A percentile compares a stretch with the other conserved stretches of the same genome.
These are phyloP conservation scores for Oreochromis aureus DNA, from an alignment of 2,113 vertebrate species.

Conservation along the genomic window DNA sequence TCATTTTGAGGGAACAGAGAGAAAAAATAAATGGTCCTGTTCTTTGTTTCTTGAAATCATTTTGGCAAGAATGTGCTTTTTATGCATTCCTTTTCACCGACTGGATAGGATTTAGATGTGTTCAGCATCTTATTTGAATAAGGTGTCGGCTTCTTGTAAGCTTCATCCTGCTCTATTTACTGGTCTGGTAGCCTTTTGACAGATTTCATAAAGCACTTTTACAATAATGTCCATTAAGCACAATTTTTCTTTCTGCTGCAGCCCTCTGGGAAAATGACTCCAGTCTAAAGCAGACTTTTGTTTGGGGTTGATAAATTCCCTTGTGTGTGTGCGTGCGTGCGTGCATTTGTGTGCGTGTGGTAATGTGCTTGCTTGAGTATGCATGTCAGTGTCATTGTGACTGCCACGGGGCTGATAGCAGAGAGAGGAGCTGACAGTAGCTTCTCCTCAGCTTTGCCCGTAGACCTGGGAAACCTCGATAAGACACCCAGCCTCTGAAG, in stretches of 20 bases:
- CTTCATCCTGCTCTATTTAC: constrained; percentile 26
- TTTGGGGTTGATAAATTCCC: constrained; percentile 30
- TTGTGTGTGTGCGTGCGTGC: neutral
- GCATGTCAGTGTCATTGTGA: constrained; percentile 51
- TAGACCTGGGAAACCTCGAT: constrained; percentile 67
- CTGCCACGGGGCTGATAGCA: constrained; percentile 48
- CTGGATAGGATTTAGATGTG: constrained; percentile 20
- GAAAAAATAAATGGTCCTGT: neutral
- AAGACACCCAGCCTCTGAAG: constrained; percentile 58
- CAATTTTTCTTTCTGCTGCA: constrained; percentile 4
- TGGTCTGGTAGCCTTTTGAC: constrained; percentile 25
- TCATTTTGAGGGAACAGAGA: neutral
- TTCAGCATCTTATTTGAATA: constrained; percentile 53
- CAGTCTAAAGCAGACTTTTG: constrained; percentile 37
- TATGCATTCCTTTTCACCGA: neutral
- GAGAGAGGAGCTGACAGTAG: constrained; percentile 52
- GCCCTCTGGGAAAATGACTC: constrained; percentile 14
- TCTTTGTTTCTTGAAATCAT: constrained; percentile 8
- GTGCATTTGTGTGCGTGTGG: neutral
- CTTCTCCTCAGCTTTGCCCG: constrained; percentile 45
- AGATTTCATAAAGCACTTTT: constrained; percentile 40
- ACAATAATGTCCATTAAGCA: constrained; percentile 53
- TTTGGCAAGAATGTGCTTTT: neutral
- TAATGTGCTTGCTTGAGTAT: constrained; percentile 38
- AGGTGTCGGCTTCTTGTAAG: constrained; percentile 35